phyloP scores from a whole-genome alignment of 2,888 invertebrate species.

The Hecatera dysodea region DNA sequence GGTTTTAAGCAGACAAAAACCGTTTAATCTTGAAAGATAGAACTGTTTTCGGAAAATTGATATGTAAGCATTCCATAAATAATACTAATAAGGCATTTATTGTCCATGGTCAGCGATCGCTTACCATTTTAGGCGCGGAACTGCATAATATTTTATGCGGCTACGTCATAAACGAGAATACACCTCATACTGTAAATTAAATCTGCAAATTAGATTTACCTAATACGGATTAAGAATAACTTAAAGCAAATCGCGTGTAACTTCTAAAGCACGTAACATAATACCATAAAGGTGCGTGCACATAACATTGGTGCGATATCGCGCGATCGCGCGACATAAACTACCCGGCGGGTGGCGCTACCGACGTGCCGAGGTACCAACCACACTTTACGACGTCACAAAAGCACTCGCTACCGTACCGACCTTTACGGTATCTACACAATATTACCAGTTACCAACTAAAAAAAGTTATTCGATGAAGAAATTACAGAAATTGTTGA shows the following conservation, averaged over 20 bases:
- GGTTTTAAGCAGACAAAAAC: conserved; percentile 43
- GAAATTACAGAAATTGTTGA: conserved; percentile 56
- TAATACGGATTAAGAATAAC: conserved; percentile 62
- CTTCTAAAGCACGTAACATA: conserved; percentile 77
- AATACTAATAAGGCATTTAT: conserved; percentile 60
- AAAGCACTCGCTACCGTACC: conserved; percentile 74
- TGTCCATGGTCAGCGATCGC: conserved; percentile 51
- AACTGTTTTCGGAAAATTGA: conserved; percentile 32
- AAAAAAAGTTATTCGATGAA: conserved; percentile 51
- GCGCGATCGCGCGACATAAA: conserved; percentile 84
- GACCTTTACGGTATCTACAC: conserved; percentile 61
- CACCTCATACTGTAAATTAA: conserved; percentile 48
- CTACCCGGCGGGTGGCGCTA: conserved; percentile 87
- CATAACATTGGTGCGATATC: conserved; percentile 79
- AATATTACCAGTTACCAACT: conserved; percentile 45
- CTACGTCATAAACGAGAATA: conserved; percentile 57
- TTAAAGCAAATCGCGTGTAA: conserved; percentile 70
- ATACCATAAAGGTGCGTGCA: conserved; percentile 81
- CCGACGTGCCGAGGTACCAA: conserved; percentile 70
- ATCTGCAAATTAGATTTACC: conserved; percentile 66
- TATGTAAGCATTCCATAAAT: conserved; percentile 50
- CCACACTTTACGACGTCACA: conserved; percentile 81
- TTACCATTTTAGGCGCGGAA: conserved; percentile 47
- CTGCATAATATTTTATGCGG: conserved; percentile 31
- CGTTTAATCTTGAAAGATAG: conserved; percentile 44